A percentile compares a stretch with the other conserved stretches of the same genome.
Conservation (phyloP, 2,888 invertebrate species). For the Bimastos eiseni region DNA sequence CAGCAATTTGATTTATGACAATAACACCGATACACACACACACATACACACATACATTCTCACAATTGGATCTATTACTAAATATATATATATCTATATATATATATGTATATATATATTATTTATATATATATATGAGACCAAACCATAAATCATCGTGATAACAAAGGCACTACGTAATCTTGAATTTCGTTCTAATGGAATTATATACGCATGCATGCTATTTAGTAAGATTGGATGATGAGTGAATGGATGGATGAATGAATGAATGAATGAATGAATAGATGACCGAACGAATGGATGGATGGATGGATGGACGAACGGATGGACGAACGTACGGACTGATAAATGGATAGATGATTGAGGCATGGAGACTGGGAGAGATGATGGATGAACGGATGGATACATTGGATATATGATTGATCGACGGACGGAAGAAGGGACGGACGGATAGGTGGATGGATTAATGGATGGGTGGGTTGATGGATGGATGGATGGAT, state of each 20-base stretch:
- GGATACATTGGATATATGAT: not conserved
- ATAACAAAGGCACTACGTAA: constrained; percentile 2
- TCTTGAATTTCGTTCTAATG: not conserved
- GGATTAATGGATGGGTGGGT: not conserved
- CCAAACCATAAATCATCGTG: not conserved
- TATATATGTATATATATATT: not conserved
- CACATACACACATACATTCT: not conserved
- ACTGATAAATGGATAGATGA: not conserved
- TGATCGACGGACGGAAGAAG: not conserved
- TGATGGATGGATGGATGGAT: not conserved
- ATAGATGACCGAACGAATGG: not conserved
- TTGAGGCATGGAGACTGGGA: no score
- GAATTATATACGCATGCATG: not conserved
- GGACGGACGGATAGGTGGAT: not conserved
- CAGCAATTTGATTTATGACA: not conserved
- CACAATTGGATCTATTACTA: not conserved
- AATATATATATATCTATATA: not conserved
- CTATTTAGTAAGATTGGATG: not conserved
- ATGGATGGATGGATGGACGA: not conserved
- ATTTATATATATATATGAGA: not conserved
- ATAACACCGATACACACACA: not conserved
- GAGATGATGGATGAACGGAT: not conserved
- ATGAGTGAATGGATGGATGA: not conserved
- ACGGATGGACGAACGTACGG: no score
- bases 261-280: not conserved